Evolutionary conservation across 2,888 invertebrate species (phyloP).

Genomic region (Leucoptera coffeella): DNA sequence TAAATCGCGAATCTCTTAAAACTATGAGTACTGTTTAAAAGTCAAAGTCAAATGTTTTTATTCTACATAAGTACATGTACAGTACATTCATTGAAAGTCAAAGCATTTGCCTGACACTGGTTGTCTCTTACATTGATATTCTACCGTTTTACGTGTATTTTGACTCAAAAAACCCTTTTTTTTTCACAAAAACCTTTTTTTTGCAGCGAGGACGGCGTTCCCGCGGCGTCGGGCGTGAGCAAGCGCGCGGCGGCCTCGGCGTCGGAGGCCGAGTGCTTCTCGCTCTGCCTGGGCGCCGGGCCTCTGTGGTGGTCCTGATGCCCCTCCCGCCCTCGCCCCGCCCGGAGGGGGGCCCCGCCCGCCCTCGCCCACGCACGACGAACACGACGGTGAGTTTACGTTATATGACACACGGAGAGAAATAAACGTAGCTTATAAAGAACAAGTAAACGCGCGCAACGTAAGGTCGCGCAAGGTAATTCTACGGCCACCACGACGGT

Average conservation of each 20-base stretch:
- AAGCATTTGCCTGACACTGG: too few relatives aligned
- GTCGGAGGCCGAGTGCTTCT: slow-evolving; percentile 67
- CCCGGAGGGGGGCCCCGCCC: slow-evolving; percentile 50
- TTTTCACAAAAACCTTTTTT: too few relatives aligned
- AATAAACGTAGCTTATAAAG: background rate
- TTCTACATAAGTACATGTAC: too few relatives aligned
- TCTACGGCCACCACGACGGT: slow-evolving; percentile 46
- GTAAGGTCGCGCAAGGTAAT: too few relatives aligned
- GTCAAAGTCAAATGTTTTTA: too few relatives aligned
- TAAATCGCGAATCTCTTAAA: too few relatives aligned
- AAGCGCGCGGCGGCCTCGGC: slow-evolving; percentile 64
- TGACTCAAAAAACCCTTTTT: too few relatives aligned
- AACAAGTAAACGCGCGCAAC: too few relatives aligned
- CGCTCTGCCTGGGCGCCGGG: slow-evolving; percentile 94
- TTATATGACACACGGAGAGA: background rate
- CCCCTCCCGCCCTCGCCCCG: slow-evolving; percentile 73
- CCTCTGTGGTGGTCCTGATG: slow-evolving; percentile 99
- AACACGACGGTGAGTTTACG: slow-evolving; percentile 38
- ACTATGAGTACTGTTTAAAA: too few relatives aligned
- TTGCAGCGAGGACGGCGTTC: slow-evolving; percentile 33
- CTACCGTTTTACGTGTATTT: too few relatives aligned
- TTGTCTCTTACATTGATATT: too few relatives aligned
- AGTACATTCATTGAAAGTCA: too few relatives aligned
- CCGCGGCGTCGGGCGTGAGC: slow-evolving; percentile 42
- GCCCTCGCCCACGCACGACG: slow-evolving; percentile 41